Percentiles rank a stretch among this genome's conserved stretches.
Evolutionary conservation across 2,797 vertebrate genomes (phyloP).

Genomic region (Heliangelus exortis): DNA sequence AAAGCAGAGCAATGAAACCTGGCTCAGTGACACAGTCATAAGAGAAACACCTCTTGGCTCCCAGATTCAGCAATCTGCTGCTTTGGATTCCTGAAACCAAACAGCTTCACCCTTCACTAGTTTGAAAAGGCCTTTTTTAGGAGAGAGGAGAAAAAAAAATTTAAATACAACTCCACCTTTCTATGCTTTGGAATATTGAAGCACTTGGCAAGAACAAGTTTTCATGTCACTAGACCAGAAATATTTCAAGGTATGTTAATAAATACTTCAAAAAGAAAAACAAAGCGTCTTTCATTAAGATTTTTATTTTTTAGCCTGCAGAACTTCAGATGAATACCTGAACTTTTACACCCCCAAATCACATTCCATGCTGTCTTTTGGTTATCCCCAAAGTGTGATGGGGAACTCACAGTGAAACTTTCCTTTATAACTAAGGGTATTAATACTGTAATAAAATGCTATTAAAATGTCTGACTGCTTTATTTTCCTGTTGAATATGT

Average conservation of each 20-base stretch:
- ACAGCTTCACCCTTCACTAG: not conserved
- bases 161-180: not conserved
- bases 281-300: not conserved
- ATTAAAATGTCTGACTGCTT: not conserved
- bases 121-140: conserved; percentile 4
- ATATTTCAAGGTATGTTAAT: not conserved
- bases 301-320: not conserved
- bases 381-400: not conserved
- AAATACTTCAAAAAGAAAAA: not conserved
- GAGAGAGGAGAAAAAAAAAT: not conserved
- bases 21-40: not conserved
- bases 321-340: not conserved
- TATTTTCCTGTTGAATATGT: not conserved
- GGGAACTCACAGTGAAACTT: not conserved
- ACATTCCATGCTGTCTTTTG: not conserved
- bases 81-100: not conserved
- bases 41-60: not conserved
- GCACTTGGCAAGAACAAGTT: not conserved
- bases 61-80: not conserved
- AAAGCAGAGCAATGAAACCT: not conserved
- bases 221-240: not conserved
- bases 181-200: not conserved
- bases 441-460: not conserved
- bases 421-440: rapidly evolving
- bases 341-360: not conserved